A percentile compares a stretch with the other conserved stretches of the same genome.
These are phyloP conservation scores for Stegophylla sp. DNA, from an alignment of 2,888 invertebrate species.

Conservation along the genomic window DNA sequence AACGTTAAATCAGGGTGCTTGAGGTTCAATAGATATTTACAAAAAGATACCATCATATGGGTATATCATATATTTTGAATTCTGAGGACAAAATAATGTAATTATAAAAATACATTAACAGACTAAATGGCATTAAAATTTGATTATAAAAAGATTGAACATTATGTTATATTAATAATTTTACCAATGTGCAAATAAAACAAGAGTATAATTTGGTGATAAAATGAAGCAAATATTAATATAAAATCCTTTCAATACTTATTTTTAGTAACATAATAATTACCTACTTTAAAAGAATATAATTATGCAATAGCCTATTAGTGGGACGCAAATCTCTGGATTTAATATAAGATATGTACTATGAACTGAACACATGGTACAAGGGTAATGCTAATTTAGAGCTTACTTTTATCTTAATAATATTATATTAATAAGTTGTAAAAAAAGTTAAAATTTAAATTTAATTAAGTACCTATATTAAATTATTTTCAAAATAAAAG, in stretches of 20 bases:
- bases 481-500: no score
- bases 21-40: conserved; percentile 45
- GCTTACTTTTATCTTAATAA: no score
- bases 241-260: background rate
- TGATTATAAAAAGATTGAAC: no score
- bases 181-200: background rate
- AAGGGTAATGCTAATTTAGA: no score
- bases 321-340: background rate
- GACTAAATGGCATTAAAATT: background rate
- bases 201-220: background rate
- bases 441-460: no score
- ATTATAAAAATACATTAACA: conserved; percentile 29
- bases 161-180: no score
- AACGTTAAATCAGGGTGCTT: conserved; percentile 37
- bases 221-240: background rate
- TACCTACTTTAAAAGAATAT: background rate
- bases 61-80: conserved; percentile 14
- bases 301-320: no score
- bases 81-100: conserved; percentile 49
- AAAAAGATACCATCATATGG: conserved; percentile 37
- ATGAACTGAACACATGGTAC: no score
- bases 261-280: background rate
- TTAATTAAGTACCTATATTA: no score
- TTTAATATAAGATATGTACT: background rate
- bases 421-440: no score